Evolutionary conservation across 1,140 invertebrate species (phyloP), one percentile per base, ranked within the genome.

Genomic region (Drosophila pallidifrons): DNA sequence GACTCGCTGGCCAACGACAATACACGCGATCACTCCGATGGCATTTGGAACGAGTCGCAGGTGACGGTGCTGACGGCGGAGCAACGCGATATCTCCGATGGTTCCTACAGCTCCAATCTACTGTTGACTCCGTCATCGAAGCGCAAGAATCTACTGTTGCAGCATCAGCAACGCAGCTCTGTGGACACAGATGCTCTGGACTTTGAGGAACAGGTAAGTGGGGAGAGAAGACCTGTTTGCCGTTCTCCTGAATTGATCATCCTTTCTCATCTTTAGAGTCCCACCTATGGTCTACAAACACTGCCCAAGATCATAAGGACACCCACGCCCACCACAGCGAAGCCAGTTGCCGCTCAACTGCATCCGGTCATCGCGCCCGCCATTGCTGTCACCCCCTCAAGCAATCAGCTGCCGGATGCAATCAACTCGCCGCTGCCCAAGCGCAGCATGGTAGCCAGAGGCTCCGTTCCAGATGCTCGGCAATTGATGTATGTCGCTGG

Each of bases 21-120:
- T 28, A 96, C 95, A 82, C 94, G 96, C 86, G 96, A 97, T 91
- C 96, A 97, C 91, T 97, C 96, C 38, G 96, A 97, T 91, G 96
- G 96, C 38, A 95, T 96, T 82, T 97, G 96, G 96, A 97, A 97
- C 93, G 96, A 97, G 93, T 97, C 96, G 11, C 96, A 97, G 93
- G 95, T 96, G 1, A 97, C 96, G 1, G 96, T 97, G 11, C 93
- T 97, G 28, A 96, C 96, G 91, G 95, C 95, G 1, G 96, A 92
- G 28, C 82, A 89, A 11, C 65, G 74, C 5, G 90, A 91, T n/a
- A 81, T 85, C 13, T 86, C 79, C 20, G 94, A 94, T 47, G 93
- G 93, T 3, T 91, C 95, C 5, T 89, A 81, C 52, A 90, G 82
- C 38, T 83, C 88, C 45, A 91, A 90, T 35, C 93, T 94, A 35